Conservation (phyloP, 2,113 vertebrate species). For the Capreolus pygargus region DNA sequence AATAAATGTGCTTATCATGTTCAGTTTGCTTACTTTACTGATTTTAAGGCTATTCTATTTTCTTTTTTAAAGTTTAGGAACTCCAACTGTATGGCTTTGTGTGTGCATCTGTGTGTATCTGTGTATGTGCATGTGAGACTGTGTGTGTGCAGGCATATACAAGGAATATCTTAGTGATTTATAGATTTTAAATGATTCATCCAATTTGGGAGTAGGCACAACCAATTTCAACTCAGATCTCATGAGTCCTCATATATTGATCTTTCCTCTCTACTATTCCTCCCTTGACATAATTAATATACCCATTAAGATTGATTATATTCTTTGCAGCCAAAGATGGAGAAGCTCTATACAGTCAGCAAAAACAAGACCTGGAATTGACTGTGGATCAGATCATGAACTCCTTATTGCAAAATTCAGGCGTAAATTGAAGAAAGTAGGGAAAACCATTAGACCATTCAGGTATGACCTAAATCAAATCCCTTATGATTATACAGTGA, state of each 20-base stretch:
- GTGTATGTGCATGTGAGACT: no score
- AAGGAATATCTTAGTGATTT: neutral
- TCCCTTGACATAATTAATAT: neutral
- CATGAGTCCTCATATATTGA: neutral
- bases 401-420: neutral
- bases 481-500: neutral
- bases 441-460: neutral
- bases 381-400: neutral
- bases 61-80: neutral
- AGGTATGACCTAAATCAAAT: neutral
- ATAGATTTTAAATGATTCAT: neutral
- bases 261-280: neutral
- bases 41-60: neutral
- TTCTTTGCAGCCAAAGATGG: neutral
- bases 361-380: neutral
- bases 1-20: neutral
- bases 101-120: neutral
- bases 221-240: neutral
- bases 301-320: neutral
- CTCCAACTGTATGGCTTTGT: neutral
- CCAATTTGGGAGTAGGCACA: neutral
- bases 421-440: neutral
- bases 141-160: neutral
- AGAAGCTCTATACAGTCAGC: neutral
- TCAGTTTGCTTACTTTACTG: slow-evolving; percentile 22